Base-by-base conservation (phyloP, 2,888 invertebrate genomes). In the Drosophila gaucha region DNA sequence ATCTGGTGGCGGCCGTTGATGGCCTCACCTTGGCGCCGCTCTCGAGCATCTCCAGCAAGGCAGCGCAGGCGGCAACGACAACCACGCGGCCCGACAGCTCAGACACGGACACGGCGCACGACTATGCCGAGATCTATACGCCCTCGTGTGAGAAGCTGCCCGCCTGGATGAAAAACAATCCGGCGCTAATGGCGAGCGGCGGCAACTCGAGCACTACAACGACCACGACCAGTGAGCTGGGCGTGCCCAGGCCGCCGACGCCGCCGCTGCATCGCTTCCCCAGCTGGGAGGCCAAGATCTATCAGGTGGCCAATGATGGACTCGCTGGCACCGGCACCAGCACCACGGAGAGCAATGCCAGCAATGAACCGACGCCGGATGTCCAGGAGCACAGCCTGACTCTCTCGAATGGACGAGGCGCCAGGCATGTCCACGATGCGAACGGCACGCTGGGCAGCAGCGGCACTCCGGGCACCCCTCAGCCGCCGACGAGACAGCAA, bases 251-350 rank as follows among this genome's bases (percentile, higher is more conserved):
- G 71, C 96, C 97, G 0, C 97, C 97, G 12, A 97, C 98, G 0
- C 98, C 98, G 22, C 98, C 98, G 0, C 91, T 98, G 55, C 98
- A 98, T 90, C 94, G 98, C 89, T 97, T 97, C 90, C 97, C 97
- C 4, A 96, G 96, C 85, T 98, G 98, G 98, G 98, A 98, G 92
- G 97, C 97, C n/a, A 95, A 97, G 90, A 98, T 98, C 86, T 98
- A 98, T 91, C 97, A 97, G 93, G 96, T 97, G 54, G 94, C 94
- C 39, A 93, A 93, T 74, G 94, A 94, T 89, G 94, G 94, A 0
- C 88, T 94, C 35, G 91, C 93, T 71, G 85, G 93, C 82, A 74
- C 64, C 9, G 72, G 75, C 22, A 67, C 59, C 38, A 60, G 71
- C 55, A 51, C 86, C 20, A 41, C 78, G 26, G 67, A 88, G 55